Evolutionary conservation across 1,140 invertebrate species (phyloP).

Genomic region (Calliopsis andreniformis): DNA sequence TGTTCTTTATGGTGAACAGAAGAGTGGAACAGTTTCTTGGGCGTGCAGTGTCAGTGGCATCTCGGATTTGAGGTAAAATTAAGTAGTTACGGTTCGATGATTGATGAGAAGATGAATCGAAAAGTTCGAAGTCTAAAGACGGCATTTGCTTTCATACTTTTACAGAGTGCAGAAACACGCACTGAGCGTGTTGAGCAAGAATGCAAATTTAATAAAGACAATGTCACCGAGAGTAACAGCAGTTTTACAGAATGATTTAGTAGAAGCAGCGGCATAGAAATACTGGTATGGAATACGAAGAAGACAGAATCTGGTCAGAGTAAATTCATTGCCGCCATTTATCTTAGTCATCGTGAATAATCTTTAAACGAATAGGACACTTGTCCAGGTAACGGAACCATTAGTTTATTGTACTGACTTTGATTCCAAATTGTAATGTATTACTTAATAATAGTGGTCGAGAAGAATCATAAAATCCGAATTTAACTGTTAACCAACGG

Average conservation of each 20-base stretch:
- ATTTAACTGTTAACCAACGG: too few species aligned
- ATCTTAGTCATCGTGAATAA: conserved; percentile 71
- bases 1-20: conserved; percentile 74
- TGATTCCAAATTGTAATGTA: not conserved
- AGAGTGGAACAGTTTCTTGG: conserved; percentile 1
- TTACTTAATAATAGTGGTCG: not conserved
- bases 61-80: conserved; percentile 29
- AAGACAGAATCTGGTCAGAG: conserved; percentile 14
- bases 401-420: conserved; percentile 49
- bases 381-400: conserved; percentile 39
- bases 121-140: not conserved
- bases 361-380: conserved; percentile 55
- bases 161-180: too few species aligned
- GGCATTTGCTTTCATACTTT: not conserved
- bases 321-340: conserved; percentile 63
- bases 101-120: not conserved
- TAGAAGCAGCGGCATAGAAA: conserved; percentile 4
- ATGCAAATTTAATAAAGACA: too few species aligned
- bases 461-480: too few species aligned
- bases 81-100: conserved; percentile 16
- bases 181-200: too few species aligned
- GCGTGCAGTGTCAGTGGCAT: conserved; percentile 13
- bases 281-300: conserved; percentile 6
- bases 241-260: too few species aligned
- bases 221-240: too few species aligned